A percentile compares a stretch with the other conserved stretches of the same genome.
Evolutionary conservation across 1,140 invertebrate species (phyloP).

Genomic region (Drosophila triauraria): DNA sequence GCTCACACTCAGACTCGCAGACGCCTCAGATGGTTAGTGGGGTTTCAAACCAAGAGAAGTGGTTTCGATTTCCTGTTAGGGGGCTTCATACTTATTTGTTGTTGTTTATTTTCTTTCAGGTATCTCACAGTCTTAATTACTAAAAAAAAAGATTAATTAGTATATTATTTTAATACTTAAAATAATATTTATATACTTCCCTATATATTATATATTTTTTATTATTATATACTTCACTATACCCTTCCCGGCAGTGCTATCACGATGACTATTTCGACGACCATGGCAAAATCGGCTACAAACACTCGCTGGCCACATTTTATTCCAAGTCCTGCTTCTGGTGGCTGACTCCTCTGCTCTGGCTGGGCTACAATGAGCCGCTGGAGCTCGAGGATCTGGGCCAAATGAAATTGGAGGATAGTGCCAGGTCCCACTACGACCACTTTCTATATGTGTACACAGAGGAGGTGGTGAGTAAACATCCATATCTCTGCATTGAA

Average conservation of each 20-base stretch:
- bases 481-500: not conserved
- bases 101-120: too few species aligned
- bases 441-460: slow-evolving; percentile 82
- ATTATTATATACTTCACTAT: too few species aligned
- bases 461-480: slow-evolving; percentile 64
- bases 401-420: slow-evolving; percentile 88
- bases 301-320: slow-evolving; percentile 88
- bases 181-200: too few species aligned
- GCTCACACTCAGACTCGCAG: not conserved
- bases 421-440: slow-evolving; percentile 82
- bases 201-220: too few species aligned
- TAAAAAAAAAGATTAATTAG: too few species aligned
- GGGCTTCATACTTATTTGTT: too few species aligned
- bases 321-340: slow-evolving; percentile 91
- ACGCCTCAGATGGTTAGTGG: too few species aligned
- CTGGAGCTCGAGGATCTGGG: slow-evolving; percentile 90
- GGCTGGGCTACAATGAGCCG: slow-evolving; percentile 88
- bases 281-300: slow-evolving; percentile 84
- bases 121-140: too few species aligned
- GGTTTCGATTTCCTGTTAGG: too few species aligned
- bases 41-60: too few species aligned
- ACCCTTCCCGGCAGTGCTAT: slow-evolving; percentile 59
- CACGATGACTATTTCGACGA: slow-evolving; percentile 74
- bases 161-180: not conserved
- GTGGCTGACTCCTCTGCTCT: slow-evolving; percentile 90